phyloP scores from a whole-genome alignment of 2,797 vertebrate species.

The Scyliorhinus canicula region DNA sequence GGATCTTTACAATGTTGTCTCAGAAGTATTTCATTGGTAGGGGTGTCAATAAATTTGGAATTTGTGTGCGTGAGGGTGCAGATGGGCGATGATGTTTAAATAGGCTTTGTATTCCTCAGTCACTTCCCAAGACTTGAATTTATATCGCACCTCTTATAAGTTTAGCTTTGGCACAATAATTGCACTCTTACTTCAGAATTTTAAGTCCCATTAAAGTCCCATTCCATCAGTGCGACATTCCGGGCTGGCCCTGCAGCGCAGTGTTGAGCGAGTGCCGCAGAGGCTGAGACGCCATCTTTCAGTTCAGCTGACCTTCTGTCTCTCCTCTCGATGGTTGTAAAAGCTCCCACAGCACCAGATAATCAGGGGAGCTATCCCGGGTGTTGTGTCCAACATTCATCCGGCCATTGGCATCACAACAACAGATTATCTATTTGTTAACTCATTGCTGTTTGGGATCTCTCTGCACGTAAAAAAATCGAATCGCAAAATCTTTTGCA shows the following conservation, averaged over 20 bases:
- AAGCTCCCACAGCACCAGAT: neutral
- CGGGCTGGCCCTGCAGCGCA: neutral
- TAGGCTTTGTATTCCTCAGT: neutral
- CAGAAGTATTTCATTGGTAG: neutral
- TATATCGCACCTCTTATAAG: neutral
- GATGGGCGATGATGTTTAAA: neutral
- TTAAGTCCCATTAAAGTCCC: neutral
- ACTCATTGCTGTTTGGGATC: neutral
- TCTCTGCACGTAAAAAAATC: no score
- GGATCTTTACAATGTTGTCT: neutral
- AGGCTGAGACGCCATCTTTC: neutral
- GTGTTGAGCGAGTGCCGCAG: neutral
- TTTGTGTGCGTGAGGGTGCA: neutral
- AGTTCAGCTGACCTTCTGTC: neutral
- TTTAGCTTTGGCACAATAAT: neutral
- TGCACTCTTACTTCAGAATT: neutral
- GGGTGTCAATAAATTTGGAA: neutral
- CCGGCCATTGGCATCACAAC: neutral
- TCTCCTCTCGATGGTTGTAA: neutral
- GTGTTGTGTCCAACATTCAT: neutral
- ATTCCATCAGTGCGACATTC: no score
- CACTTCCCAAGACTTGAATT: neutral
- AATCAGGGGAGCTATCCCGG: neutral
- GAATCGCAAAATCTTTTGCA: neutral
- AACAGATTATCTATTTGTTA: neutral